Evolutionary conservation across 2,888 invertebrate species (phyloP).

Genomic region (Drosophila nr. perissopoda): DNA sequence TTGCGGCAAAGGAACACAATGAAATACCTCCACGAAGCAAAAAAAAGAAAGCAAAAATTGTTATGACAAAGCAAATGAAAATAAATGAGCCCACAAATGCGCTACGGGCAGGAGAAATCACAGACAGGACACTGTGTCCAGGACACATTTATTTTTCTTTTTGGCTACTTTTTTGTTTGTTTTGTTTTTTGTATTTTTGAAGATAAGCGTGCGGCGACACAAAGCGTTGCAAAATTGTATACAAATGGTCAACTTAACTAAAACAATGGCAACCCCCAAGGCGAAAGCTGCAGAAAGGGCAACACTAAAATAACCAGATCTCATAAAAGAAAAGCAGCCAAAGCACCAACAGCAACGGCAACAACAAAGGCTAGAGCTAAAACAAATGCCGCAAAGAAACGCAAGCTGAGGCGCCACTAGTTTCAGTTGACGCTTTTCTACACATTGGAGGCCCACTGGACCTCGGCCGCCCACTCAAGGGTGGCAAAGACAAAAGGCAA

Average conservation of each 20-base stretch:
- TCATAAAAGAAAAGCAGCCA: constrained; percentile 56
- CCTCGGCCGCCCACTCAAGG: constrained; percentile 25
- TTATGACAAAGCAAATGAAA: constrained; percentile 79
- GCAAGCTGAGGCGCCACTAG: constrained; percentile 50
- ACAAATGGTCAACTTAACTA: constrained; percentile 81
- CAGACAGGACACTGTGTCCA: constrained; percentile 42
- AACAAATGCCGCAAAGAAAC: constrained; percentile 38
- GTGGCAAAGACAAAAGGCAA: constrained; percentile 35
- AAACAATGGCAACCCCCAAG: constrained; percentile 64
- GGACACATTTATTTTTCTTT: constrained; percentile 25
- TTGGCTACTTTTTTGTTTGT: neutral
- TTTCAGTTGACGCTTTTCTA: constrained; percentile 4
- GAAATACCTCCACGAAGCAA: constrained; percentile 29
- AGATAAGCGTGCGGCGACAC: constrained; percentile 71
- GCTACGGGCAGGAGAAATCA: constrained; percentile 35
- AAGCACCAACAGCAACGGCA: constrained; percentile 24
- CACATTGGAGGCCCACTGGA: constrained; percentile 7
- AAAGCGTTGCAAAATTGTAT: constrained; percentile 71
- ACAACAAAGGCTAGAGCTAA: constrained; percentile 17
- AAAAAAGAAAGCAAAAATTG: constrained; percentile 54
- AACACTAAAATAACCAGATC: constrained; percentile 60
- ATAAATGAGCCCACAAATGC: constrained; percentile 80
- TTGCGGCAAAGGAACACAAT: constrained; percentile 37
- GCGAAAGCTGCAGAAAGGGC: constrained; percentile 27
- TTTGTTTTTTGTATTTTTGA: constrained; percentile 19